Base-by-base conservation (phyloP, 2,113 vertebrate genomes). In the Hemibagrus wyckioides region DNA sequence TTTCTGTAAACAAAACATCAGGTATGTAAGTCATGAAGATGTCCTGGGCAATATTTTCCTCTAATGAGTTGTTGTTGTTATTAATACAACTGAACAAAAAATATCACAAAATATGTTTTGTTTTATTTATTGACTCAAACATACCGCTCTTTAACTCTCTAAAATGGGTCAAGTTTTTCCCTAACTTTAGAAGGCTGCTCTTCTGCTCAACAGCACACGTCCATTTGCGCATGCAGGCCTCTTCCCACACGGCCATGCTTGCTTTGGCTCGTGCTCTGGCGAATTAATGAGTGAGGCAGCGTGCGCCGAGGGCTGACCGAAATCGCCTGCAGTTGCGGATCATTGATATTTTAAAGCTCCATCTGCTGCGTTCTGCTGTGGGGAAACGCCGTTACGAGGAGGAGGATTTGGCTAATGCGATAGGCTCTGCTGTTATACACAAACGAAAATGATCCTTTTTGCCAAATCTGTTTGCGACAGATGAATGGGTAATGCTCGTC, bases 281-380 rank as follows among this genome's bases (percentile, higher is more conserved):
- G 3, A 81, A 81, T 88, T 86, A 88, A 71, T 52, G 69, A 80
- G 84, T 67, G 19, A 67, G 80, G 85, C n/a, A 84, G 69, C 33
- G n/a, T n/a, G 36, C 11, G 73, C 71, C 54, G 79, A 79, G 79
- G 67, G 48, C 77, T 73, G 54, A 65, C 50, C 30, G 71, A 88
- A 63, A 87, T 88, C 77, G 89, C 83, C 88, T 87, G 82, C 82
- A 82, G 87, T 87, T 80, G 86, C 56, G 52, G 89, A 89, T 83
- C 82, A 81, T 79, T 85, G 83, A 77, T 82, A 59, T 88, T 87
- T 83, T 85, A 88, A 85, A 87, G 59, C 54, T 54, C 89, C 89
- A 88, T 90, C 89, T 90, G 89, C 79, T 76, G 57, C 50, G 15
- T 63, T 73, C 41, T 2, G 76, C 88, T 87, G 63, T 36, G 77